A percentile compares a stretch with the other conserved stretches of the same genome.
These are phyloP conservation scores for Tinea pellionella DNA, from an alignment of 2,888 invertebrate genomes.

Conservation along the genomic window DNA sequence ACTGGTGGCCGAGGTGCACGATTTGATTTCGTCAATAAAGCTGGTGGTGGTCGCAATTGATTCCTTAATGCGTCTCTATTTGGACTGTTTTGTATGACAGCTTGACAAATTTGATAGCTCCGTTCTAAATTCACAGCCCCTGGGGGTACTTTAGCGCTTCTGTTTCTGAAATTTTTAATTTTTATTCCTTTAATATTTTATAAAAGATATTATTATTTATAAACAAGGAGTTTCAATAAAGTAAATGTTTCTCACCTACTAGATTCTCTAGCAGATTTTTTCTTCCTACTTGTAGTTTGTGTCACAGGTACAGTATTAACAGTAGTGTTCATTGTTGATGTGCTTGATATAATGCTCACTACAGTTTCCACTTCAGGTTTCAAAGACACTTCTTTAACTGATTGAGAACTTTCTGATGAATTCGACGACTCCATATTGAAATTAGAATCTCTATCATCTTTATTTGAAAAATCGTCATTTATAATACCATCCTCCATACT, in stretches of 20 bases:
- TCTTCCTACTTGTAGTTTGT: slow-evolving; percentile 39
- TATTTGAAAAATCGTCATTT: slow-evolving; percentile 59
- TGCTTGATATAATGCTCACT: slow-evolving; percentile 40
- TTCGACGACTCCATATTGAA: slow-evolving; percentile 64
- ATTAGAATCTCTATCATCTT: slow-evolving; percentile 58
- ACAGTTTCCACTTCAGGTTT: slow-evolving; percentile 46
- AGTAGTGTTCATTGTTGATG: slow-evolving; percentile 33
- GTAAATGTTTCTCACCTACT: slow-evolving; percentile 35
- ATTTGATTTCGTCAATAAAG: slow-evolving; percentile 70
- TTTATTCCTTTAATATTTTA: too few relatives aligned
- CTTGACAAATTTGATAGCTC: slow-evolving; percentile 94
- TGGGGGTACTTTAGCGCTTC: slow-evolving; percentile 81
- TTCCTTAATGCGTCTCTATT: slow-evolving; percentile 88
- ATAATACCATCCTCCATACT: slow-evolving; percentile 58
- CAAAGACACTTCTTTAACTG: slow-evolving; percentile 47
- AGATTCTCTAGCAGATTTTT: slow-evolving; percentile 51
- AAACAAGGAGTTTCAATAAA: too few relatives aligned
- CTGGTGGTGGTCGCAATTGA: slow-evolving; percentile 87
- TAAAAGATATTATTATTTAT: too few relatives aligned
- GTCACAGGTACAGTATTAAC: slow-evolving; percentile 41
- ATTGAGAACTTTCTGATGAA: slow-evolving; percentile 61
- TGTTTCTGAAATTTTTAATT: slow-evolving; percentile 44
- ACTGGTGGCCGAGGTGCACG: slow-evolving; percentile 43
- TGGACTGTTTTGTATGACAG: slow-evolving; percentile 93
- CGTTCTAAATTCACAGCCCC: slow-evolving; percentile 93